Conservation (phyloP, 2,888 invertebrate species). For the Prosopocoilus inquinatus region DNA sequence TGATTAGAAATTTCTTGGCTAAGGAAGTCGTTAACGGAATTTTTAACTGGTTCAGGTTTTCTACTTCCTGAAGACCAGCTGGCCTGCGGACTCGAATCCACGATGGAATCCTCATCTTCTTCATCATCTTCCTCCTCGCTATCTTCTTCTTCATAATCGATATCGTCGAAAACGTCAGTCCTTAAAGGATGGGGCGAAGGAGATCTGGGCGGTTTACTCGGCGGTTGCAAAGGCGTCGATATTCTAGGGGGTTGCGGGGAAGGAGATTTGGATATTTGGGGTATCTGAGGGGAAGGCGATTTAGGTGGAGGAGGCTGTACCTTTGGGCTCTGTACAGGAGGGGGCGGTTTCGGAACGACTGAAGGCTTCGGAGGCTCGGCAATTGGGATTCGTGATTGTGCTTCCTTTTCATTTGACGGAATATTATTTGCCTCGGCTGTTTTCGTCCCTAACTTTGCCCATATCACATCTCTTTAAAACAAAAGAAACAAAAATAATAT, state of each 20-base stretch:
- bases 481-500: conserved; percentile 32
- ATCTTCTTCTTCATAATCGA: conserved; percentile 27
- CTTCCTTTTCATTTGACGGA: conserved; percentile 2
- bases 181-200: conserved; percentile 41
- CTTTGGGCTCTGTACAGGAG: background rate
- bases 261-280: conserved; percentile 6
- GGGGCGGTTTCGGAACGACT: background rate
- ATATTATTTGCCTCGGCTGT: background rate
- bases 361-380: conserved; percentile 15
- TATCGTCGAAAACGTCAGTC: conserved; percentile 36
- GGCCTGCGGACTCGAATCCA: conserved; percentile 9
- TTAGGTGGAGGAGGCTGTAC: background rate
- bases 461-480: conserved; percentile 39
- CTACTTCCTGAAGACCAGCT: conserved; percentile 5
- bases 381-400: conserved; percentile 18
- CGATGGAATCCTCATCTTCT: conserved; percentile 23
- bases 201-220: conserved; percentile 42
- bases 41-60: conserved; percentile 11
- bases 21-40: conserved; percentile 25
- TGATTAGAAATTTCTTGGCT: conserved; percentile 21
- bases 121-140: conserved; percentile 28
- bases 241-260: conserved; percentile 17
- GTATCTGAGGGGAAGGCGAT: background rate
- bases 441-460: conserved; percentile 34
- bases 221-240: conserved; percentile 28